phyloP scores from a whole-genome alignment of 2,113 vertebrate genomes.

The Orycteropus afer region DNA sequence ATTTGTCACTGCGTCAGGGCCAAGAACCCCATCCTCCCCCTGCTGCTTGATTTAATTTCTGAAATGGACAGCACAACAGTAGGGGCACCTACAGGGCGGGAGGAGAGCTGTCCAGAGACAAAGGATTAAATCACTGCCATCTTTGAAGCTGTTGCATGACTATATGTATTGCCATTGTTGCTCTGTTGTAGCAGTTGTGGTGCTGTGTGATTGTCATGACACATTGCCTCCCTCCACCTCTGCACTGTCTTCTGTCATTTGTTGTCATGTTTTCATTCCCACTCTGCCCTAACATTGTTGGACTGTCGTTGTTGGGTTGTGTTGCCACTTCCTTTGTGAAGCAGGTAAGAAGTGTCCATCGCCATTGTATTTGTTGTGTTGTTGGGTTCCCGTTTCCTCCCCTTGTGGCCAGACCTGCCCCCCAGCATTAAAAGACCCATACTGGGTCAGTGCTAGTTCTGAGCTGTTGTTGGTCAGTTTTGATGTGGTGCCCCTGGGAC shows the following conservation, averaged over 20 bases:
- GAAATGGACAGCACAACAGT: slow-evolving; percentile 79
- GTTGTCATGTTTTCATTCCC: background rate
- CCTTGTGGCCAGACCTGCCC: background rate
- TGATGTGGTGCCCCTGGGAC: slow-evolving; percentile 42
- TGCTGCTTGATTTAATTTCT: slow-evolving; percentile 81
- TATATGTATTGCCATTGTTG: background rate
- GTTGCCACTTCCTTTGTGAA: background rate
- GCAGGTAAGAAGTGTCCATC: background rate
- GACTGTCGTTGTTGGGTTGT: background rate
- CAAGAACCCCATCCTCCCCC: slow-evolving; percentile 76
- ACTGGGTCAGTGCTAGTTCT: background rate
- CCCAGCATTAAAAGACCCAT: background rate
- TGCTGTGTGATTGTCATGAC: background rate
- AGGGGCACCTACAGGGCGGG: slow-evolving; percentile 66
- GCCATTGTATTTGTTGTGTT: background rate
- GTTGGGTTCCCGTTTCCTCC: background rate
- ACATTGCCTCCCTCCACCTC: background rate
- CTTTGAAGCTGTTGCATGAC: background rate
- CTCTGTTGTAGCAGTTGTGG: background rate
- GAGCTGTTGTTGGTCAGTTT: slow-evolving; percentile 53
- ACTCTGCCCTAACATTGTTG: background rate
- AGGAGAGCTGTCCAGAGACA: slow-evolving; percentile 69
- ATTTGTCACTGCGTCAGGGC: slow-evolving; percentile 79
- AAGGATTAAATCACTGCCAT: slow-evolving; percentile 52
- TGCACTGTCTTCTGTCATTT: background rate